Base-by-base conservation (phyloP, 2,888 invertebrate genomes). In the Amblyteles armatorius region DNA sequence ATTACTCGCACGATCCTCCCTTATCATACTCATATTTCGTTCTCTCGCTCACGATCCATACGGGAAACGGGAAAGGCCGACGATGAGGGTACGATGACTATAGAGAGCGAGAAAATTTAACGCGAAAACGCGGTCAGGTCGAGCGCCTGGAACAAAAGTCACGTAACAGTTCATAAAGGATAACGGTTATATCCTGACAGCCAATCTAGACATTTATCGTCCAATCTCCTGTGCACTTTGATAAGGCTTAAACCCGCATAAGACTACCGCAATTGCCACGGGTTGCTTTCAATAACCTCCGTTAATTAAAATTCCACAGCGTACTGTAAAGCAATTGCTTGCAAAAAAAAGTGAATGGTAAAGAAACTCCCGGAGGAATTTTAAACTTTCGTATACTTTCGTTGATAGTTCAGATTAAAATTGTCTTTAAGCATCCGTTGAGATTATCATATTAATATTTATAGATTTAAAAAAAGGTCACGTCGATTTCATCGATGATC, bases 171-270 rank as follows among this genome's bases (percentile, higher is more conserved):
- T 72, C 79, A 72, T 79, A 79, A 72, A 72, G 63, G 33, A 79
- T 79, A 79, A 79, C 71, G 71, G 63, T 72, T 52, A 79, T 72
- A 63, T n/a, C 72, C 72, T 36, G 63, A 65, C 79, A 72, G 79
- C 71, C 79, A 79, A 72, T 72, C 65, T 65, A 55, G 52, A 65
- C 79, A 72, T 71, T 79, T 72, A 72, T 72, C 60, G 71, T 65
- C 72, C 63, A 60, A 65, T 79, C 72, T 63, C 50, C 36, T 11
- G 40, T 13, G 63, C 36, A 63, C 71, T 72, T 55, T 44, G 29
- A 57, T 40, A 36, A 50, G 19, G 50, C 22, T 50, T 50, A 40
- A 40, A 29, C 40, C 13, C 57, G 19, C 63, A 50, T 74, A 48
- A 11, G 48, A 36, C 19, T 19, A 33, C 36, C 76, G 50, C 65